A percentile compares a stretch with the other conserved stretches of the same genome.
These are phyloP conservation scores for Drosophila monieri DNA, from an alignment of 2,888 invertebrate genomes.

Conservation along the genomic window DNA sequence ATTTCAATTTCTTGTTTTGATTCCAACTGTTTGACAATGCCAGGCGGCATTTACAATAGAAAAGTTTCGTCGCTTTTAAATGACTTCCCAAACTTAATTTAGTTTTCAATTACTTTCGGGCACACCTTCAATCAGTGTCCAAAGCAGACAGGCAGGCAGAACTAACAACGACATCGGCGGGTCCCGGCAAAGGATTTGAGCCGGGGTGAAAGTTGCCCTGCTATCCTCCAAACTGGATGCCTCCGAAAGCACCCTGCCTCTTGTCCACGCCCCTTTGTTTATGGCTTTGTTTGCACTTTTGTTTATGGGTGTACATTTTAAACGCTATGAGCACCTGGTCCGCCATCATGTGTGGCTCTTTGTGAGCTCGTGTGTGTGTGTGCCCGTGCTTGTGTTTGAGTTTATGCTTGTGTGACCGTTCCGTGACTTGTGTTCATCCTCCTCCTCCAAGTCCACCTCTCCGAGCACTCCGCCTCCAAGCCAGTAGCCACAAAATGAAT, in stretches of 20 bases:
- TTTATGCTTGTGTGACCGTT: conserved; percentile 45
- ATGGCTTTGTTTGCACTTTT: conserved; percentile 79
- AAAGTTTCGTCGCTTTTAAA: neutral
- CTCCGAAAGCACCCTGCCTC: neutral
- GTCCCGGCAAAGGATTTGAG: conserved; percentile 18
- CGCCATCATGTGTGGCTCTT: conserved; percentile 26
- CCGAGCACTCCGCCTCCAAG: neutral
- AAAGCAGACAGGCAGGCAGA: conserved; percentile 27
- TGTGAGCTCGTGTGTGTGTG: neutral
- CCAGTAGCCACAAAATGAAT: conserved; percentile 41
- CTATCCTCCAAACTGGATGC: neutral
- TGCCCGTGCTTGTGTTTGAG: conserved; percentile 13
- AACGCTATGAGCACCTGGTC: conserved; percentile 56
- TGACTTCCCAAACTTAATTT: neutral
- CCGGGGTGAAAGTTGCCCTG: conserved; percentile 11
- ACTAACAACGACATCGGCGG: conserved; percentile 56
- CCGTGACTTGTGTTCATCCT: conserved; percentile 42
- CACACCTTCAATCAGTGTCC: conserved; percentile 18
- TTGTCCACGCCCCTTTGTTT: conserved; percentile 59
- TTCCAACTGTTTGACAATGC: neutral
- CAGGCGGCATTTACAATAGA: neutral
- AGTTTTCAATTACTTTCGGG: neutral
- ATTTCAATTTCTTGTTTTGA: neutral
- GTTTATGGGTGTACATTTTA: conserved; percentile 79
- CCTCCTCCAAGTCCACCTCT: neutral